Base-by-base conservation (phyloP, 2,113 vertebrate species). In the Parus major region DNA sequence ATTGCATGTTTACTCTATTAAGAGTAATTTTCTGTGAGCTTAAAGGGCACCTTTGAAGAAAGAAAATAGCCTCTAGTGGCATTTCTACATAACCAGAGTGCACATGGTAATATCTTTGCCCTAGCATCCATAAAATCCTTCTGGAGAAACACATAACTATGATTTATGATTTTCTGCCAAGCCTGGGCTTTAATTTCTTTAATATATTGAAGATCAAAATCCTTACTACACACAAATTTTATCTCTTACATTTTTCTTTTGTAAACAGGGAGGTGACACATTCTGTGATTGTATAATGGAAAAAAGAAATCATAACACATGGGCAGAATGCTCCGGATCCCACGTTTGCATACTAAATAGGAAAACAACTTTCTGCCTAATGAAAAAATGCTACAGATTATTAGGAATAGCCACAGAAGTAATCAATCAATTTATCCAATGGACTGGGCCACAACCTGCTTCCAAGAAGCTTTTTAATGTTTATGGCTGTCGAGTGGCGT, bases 351-450 rank as follows among this genome's bases (percentile, higher is more conserved):
- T 96, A 95, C 95, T 97, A 93, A 97, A 96, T 88, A 97, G 94
- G 70, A 89, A 82, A 97, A 83, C 93, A 97, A 96, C 95, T 97
- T 96, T 97, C 95, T 94, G 77, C 92, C 92, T 96, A 95, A 97
- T 97, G 96, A 97, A 97, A 96, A 97, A 97, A 78, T 95, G 86
- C 94, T 97, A 80, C 89, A 93, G 95, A 92, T 94, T 96, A 96
- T 96, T 97, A 94, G 91, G 93, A 97, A 88, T 96, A 83, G 94
- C 90, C 95, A 39, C 41, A 82, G 80, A 93, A 91, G 88, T 92
- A 97, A 97, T 97, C 84, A 96, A 92, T 97, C 92, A 96, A 90
- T 94, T 93, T 93, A 69, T 90, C 70, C 70, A 92, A 71, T 47
- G 47, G 68, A 78, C 92, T 75, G 91, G 86, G 79, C 88, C 96